Base-by-base conservation (phyloP, 2,888 invertebrate genomes). In the Coremacera marginata region DNA sequence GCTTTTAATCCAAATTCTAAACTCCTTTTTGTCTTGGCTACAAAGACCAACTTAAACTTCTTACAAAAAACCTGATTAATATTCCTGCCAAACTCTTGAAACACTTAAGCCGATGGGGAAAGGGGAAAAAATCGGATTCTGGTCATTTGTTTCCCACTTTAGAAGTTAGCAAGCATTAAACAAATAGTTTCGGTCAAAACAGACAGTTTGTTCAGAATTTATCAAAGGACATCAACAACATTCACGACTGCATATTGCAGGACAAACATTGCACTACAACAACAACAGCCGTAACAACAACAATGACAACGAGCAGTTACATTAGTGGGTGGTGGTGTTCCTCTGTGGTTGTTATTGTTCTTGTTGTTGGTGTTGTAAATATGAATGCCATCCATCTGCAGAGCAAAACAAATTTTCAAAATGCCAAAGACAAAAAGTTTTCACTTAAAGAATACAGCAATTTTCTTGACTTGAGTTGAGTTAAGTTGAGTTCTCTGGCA, bases 401-500 rank as follows among this genome's bases (percentile, higher is more conserved):
- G 44, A 49, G 44, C 11, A 44, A 77, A 34, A 72, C 72, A 77
- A 79, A 75, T 75, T 77, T 71, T 52, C 77, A 72, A 77, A 79
- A 79, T 79, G 77, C 77, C 77, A 79, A 79, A 79, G 79, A 79
- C 79, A 77, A 79, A 79, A 79, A 79, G 76, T 79, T 79, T 70
- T 74, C 76, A 70, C 70, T 70, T 65, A 74, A 74, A 44, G 71
- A 78, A 78, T 62, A 72, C 67, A 75, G 75, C 75, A 75, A 73
- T 75, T 72, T 79, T 77, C 79, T 77, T 75, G 72, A 79, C 73
- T 68, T 16, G 27, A 65, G 31, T 27, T 44, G 44, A 44, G 44
- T 14, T 44, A 44, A 44, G 44, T 44, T 44, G 14, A 11, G 44
- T 44, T 22, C 68, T 49, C 68, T 55, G 70, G 70, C 70, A 67